These are phyloP conservation scores for Zonitis immaculata DNA, from an alignment of 2,888 invertebrate species.

Conservation along the genomic window DNA sequence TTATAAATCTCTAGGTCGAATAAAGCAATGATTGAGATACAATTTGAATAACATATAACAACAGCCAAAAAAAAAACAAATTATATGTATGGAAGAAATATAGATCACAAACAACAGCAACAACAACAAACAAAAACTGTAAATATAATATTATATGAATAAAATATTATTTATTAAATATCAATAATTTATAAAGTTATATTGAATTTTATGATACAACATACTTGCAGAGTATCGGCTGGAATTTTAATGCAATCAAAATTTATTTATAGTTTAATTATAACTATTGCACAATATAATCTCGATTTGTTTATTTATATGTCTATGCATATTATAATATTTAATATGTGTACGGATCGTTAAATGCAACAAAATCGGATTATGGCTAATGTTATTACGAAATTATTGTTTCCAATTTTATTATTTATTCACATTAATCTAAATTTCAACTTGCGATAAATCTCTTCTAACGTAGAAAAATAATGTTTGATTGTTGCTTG, in stretches of 20 bases:
- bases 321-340: background rate
- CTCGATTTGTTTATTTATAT: background rate
- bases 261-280: conserved; percentile 3
- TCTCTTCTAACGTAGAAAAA: no score
- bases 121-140: background rate
- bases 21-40: background rate
- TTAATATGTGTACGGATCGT: background rate
- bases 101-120: no score
- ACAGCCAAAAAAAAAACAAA: no score
- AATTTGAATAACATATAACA: conserved; percentile 1
- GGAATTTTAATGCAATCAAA: conserved; percentile 1
- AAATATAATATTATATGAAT: conserved; percentile 8
- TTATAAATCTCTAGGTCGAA: background rate
- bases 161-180: conserved; percentile 3
- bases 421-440: no score
- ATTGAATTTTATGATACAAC: conserved; percentile 1
- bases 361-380: background rate
- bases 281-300: background rate
- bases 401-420: no score
- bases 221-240: background rate
- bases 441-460: no score
- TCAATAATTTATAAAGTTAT: conserved; percentile 2
- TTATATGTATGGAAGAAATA: no score
- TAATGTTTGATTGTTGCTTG: no score
- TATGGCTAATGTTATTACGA: background rate